Evolutionary conservation across 2,888 invertebrate species (phyloP).

Genomic region (Strigamia crassipes): DNA sequence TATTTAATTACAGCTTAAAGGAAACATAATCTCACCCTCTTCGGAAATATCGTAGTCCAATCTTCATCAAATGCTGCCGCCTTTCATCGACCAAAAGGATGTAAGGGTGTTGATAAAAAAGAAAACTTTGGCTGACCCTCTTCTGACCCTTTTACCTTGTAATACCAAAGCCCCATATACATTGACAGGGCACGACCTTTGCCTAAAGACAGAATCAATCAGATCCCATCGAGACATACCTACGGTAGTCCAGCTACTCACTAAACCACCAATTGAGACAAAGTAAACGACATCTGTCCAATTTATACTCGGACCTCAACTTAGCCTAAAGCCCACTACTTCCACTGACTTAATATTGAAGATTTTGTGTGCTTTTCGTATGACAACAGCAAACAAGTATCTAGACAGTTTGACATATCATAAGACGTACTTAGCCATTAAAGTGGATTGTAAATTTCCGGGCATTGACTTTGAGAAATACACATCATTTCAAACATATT

Average conservation of each 20-base stretch:
- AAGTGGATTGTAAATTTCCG: too few relatives aligned
- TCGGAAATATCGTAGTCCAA: neutral
- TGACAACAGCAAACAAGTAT: too few relatives aligned
- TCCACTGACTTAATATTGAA: neutral
- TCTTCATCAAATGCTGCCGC: neutral
- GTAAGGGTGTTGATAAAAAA: conserved; percentile 22
- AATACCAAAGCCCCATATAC: conserved; percentile 23
- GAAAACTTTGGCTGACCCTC: conserved; percentile 15
- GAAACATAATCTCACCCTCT: conserved; percentile 10
- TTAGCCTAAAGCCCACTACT: neutral
- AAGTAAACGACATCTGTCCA: conserved; percentile 35
- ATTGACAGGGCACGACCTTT: neutral
- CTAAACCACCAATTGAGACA: neutral
- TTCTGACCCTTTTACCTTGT: conserved; percentile 35
- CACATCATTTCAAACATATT: too few relatives aligned
- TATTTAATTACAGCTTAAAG: neutral
- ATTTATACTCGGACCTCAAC: neutral
- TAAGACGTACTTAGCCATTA: too few relatives aligned
- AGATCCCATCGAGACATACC: conserved; percentile 14
- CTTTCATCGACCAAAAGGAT: conserved; percentile 13
- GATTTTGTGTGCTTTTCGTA: neutral
- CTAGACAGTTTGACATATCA: too few relatives aligned
- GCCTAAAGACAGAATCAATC: conserved; percentile 12
- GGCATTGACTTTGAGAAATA: too few relatives aligned
- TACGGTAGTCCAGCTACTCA: neutral